Percentiles rank a stretch among this genome's conserved stretches.
phyloP scores from a whole-genome alignment of 2,888 invertebrate genomes.

The Embidobia sp. region DNA sequence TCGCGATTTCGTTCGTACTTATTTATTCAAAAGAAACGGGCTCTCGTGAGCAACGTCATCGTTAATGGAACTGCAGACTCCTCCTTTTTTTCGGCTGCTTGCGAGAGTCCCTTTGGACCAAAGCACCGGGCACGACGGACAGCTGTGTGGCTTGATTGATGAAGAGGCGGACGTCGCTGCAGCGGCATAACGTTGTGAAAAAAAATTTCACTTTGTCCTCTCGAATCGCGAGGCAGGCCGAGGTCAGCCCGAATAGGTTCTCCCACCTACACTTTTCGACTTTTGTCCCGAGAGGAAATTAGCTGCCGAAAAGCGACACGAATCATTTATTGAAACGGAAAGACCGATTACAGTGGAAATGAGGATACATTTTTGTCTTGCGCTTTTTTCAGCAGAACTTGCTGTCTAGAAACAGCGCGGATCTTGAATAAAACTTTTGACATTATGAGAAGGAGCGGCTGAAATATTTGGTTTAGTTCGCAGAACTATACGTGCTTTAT shows the following conservation, averaged over 20 bases:
- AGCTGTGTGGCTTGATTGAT: conserved; percentile 67
- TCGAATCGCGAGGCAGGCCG: conserved; percentile 50
- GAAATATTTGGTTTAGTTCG: too few relatives aligned
- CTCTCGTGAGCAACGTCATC: conserved; percentile 52
- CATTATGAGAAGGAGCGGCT: too few relatives aligned
- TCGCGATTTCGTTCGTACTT: conserved; percentile 55
- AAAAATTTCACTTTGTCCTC: conserved; percentile 60
- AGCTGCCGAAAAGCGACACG: conserved; percentile 55
- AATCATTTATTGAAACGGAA: conserved; percentile 44
- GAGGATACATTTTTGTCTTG: conserved; percentile 1
- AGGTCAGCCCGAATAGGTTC: conserved; percentile 47
- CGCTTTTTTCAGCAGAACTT: too few relatives aligned
- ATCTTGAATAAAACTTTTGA: too few relatives aligned
- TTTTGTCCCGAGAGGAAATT: conserved; percentile 46
- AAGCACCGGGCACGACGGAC: conserved; percentile 59
- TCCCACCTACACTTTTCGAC: conserved; percentile 22
- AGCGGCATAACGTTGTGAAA: conserved; percentile 47
- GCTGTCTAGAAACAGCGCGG: too few relatives aligned
- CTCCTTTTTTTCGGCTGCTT: conserved; percentile 56
- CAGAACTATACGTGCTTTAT: too few relatives aligned
- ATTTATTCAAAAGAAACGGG: conserved; percentile 61
- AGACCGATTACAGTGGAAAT: conserved; percentile 9
- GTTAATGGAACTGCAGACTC: conserved; percentile 64
- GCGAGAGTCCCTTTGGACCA: conserved; percentile 37
- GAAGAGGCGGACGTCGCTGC: conserved; percentile 64